These are phyloP conservation scores for Dasypus novemcinctus DNA, from an alignment of 2,113 vertebrate genomes.

Conservation along the genomic window DNA sequence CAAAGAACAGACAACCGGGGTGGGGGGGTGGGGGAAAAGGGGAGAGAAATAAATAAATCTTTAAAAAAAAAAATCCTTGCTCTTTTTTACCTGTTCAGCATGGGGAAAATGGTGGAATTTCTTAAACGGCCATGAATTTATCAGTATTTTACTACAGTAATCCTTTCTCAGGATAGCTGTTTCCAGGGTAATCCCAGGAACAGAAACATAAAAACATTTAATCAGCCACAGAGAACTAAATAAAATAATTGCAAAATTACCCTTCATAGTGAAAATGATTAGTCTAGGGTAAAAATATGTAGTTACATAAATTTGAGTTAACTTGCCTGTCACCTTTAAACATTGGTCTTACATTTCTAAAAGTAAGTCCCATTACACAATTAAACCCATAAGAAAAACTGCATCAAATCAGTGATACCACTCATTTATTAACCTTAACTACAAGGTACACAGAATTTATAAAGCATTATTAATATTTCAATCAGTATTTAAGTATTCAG, in stretches of 20 bases:
- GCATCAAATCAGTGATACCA: neutral
- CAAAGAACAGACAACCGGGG: too few species aligned
- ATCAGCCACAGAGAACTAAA: slow-evolving; percentile 44
- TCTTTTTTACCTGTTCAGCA: neutral
- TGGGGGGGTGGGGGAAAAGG: too few species aligned
- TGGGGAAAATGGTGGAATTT: neutral
- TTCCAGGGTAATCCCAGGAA: neutral
- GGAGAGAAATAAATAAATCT: too few species aligned
- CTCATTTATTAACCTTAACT: slow-evolving; percentile 31
- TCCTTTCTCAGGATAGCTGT: slow-evolving; percentile 1
- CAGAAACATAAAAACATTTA: slow-evolving; percentile 50
- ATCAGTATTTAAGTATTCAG: neutral
- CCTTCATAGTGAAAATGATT: slow-evolving; percentile 27
- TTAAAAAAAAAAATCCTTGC: too few species aligned
- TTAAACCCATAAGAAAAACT: neutral
- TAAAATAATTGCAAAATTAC: slow-evolving; percentile 60
- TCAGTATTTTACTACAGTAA: neutral
- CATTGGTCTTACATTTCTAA: slow-evolving; percentile 24
- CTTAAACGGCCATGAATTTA: neutral
- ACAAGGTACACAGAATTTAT: neutral
- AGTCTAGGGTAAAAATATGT: slow-evolving; percentile 32
- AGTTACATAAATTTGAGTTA: slow-evolving; percentile 47
- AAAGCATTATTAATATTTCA: slow-evolving; percentile 5
- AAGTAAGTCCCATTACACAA: neutral
- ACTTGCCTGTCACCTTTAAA: slow-evolving; percentile 15